Percentiles rank a stretch among this genome's conserved stretches.
Evolutionary conservation across 2,888 invertebrate species (phyloP).

Genomic region (Lysandra bellargus): DNA sequence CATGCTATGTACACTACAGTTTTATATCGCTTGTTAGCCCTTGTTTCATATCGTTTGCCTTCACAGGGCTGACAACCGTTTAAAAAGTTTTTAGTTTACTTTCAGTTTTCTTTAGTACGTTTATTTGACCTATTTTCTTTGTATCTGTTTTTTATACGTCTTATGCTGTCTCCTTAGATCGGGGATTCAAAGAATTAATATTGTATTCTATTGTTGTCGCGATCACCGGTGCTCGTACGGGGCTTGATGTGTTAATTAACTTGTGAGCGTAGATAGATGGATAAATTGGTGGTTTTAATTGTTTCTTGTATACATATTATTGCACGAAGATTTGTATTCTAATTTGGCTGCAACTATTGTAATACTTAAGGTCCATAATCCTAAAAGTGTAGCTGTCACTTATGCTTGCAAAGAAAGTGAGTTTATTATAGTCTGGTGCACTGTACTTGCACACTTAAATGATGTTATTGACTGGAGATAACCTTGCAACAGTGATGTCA

Average conservation of each 20-base stretch:
- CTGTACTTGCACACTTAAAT: not conserved
- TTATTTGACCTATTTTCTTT: not conserved
- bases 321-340: too few relatives aligned
- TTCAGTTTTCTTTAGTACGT: not conserved
- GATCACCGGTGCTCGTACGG: too few relatives aligned
- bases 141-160: too few relatives aligned
- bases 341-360: too few relatives aligned
- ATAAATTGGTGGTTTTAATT: too few relatives aligned
- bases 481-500: slow-evolving; percentile 32
- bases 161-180: too few relatives aligned
- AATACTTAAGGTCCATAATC: too few relatives aligned
- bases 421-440: not conserved
- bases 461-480: slow-evolving; percentile 26
- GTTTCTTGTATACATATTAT: too few relatives aligned
- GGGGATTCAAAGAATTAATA: too few relatives aligned
- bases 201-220: too few relatives aligned
- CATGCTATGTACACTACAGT: not conserved
- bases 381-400: not conserved
- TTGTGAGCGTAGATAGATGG: too few relatives aligned
- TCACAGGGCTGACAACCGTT: not conserved
- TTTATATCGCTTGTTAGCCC: slow-evolving; percentile 16
- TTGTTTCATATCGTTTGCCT: slow-evolving; percentile 10
- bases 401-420: not conserved
- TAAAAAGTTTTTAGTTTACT: not conserved
- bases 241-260: too few relatives aligned